Conservation (phyloP, 2,113 vertebrate genomes). For the Clinocottus analis region DNA sequence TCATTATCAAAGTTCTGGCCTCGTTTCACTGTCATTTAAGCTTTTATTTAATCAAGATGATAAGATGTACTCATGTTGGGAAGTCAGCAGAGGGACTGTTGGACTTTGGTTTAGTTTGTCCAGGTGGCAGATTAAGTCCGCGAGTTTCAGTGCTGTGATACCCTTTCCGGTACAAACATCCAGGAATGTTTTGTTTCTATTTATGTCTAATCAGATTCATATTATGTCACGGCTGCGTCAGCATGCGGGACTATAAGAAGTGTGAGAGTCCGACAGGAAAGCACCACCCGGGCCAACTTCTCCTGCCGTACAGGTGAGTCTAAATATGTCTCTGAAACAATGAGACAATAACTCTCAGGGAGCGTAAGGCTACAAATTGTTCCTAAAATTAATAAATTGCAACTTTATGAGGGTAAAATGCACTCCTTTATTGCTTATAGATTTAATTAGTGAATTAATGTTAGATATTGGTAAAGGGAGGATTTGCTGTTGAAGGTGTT, state of each 20-base stretch:
- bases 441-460: background rate
- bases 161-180: slow-evolving; percentile 17
- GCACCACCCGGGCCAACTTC: slow-evolving; percentile 66
- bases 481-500: background rate
- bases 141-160: slow-evolving; percentile 65
- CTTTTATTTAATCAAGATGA: slow-evolving; percentile 60
- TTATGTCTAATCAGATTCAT: slow-evolving; percentile 54
- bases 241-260: slow-evolving; percentile 59
- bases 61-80: slow-evolving; percentile 54
- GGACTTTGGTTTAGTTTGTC: slow-evolving; percentile 73
- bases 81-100: slow-evolving; percentile 53
- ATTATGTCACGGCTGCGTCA: background rate
- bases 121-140: slow-evolving; percentile 59
- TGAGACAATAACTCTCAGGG: background rate
- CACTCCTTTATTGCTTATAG: background rate
- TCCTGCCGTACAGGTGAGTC: slow-evolving; percentile 72
- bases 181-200: slow-evolving; percentile 6
- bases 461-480: background rate
- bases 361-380: background rate
- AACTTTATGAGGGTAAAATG: background rate
- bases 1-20: slow-evolving; percentile 1
- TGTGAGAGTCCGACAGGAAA: background rate
- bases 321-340: background rate
- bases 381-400: background rate
- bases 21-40: slow-evolving; percentile 4